A percentile compares a stretch with the other conserved stretches of the same genome.
Evolutionary conservation across 1,140 invertebrate species (phyloP).

Genomic region (Polyergus mexicanus): DNA sequence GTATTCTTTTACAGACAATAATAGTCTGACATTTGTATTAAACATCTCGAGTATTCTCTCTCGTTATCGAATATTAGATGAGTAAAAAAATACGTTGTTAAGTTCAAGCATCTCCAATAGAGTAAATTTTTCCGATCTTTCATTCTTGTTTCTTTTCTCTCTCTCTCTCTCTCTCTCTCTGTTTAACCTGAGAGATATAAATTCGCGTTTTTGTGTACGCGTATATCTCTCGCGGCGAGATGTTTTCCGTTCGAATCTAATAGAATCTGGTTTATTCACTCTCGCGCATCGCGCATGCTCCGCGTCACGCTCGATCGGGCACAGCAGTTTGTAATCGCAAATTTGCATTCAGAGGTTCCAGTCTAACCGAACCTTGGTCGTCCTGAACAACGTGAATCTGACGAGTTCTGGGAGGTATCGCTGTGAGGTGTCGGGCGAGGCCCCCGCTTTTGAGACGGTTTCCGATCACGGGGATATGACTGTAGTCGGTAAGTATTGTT

Average conservation of each 20-base stretch:
- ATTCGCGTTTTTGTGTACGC: slow-evolving; percentile 8
- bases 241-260: slow-evolving; percentile 49
- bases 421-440: slow-evolving; percentile 95
- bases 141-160: background rate
- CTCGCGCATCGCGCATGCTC: slow-evolving; percentile 34
- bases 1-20: slow-evolving; percentile 6
- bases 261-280: slow-evolving; percentile 50
- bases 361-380: slow-evolving; percentile 91
- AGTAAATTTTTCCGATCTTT: background rate
- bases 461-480: slow-evolving; percentile 91
- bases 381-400: slow-evolving; percentile 91
- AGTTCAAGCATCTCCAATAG: background rate
- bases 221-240: slow-evolving; percentile 9
- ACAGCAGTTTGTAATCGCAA: slow-evolving; percentile 53
- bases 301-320: slow-evolving; percentile 59
- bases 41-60: background rate
- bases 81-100: background rate
- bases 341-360: slow-evolving; percentile 88
- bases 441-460: slow-evolving; percentile 93
- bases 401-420: slow-evolving; percentile 92
- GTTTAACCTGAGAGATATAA: slow-evolving; percentile 8
- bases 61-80: background rate
- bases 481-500: slow-evolving; percentile 90
- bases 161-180: too few species aligned
- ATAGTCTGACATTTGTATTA: slow-evolving; percentile 9